These are phyloP conservation scores for Scaptomyza pallida DNA, from an alignment of 1,140 invertebrate species.

Conservation along the genomic window DNA sequence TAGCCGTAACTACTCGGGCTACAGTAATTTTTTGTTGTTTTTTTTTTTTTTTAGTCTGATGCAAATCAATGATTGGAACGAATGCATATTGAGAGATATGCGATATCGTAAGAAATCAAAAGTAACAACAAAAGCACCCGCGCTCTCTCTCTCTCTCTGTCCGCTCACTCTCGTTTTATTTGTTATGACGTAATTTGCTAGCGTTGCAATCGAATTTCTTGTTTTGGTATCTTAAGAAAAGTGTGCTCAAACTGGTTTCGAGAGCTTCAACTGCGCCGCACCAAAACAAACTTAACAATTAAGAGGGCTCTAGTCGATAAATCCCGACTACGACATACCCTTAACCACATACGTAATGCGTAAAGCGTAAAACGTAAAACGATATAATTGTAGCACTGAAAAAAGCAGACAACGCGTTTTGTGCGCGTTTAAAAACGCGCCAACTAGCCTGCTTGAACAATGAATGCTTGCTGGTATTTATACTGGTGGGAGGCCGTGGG, in stretches of 20 bases:
- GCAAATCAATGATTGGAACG: conserved; percentile 18
- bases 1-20: conserved; percentile 73
- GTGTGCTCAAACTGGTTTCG: conserved; percentile 58
- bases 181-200: conserved; percentile 64
- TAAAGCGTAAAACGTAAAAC: too few relatives aligned
- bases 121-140: conserved; percentile 17
- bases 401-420: too few relatives aligned
- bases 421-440: too few relatives aligned
- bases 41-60: conserved; percentile 10
- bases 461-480: too few relatives aligned
- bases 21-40: conserved; percentile 61
- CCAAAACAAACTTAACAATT: conserved; percentile 65
- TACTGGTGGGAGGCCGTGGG: too few relatives aligned
- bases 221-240: conserved; percentile 76
- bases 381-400: too few relatives aligned
- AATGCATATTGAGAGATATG: not conserved
- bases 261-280: conserved; percentile 62
- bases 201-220: conserved; percentile 64
- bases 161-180: not conserved
- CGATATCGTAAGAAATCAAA: conserved; percentile 35
- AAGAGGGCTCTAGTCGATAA: too few relatives aligned
- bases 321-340: too few relatives aligned
- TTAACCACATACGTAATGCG: too few relatives aligned
- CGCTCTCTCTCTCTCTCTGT: not conserved
- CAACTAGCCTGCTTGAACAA: too few relatives aligned